Evolutionary conservation across 2,113 vertebrate genomes (phyloP), one percentile per base, ranked within the genome.

Genomic region (Periophthalmodon schlosseri): DNA sequence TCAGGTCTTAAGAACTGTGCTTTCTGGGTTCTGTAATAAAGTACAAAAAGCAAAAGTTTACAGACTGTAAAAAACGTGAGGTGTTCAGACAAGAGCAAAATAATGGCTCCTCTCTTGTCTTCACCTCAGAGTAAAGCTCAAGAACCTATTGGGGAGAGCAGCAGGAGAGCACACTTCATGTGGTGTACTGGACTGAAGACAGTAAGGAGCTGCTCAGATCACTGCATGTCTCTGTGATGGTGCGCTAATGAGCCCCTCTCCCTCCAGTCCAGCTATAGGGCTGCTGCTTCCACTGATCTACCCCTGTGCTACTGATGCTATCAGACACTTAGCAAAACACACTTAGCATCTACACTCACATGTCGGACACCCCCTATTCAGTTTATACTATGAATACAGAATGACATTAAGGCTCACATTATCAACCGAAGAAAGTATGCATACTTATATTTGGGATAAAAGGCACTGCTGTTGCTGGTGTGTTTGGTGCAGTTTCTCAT

Each of bases 171-270:
- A 60, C 23, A 56, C 52, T 21, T 56, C 52, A 56, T 56, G n/a
- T 56, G 24, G 24, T 28, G 23, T 28, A 28, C 57, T 60, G 23
- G 57, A 78, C 34, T 39, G 46, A 78, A 54, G 67, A 16, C 58
- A 56, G 9, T 63, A 79, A 78, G 69, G 11, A 44, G 24, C 57
- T 50, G 64, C 46, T 46, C 73, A 67, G 75, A 8, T 72, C 47
- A 8, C 69, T 39, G 60, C 34, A 66, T 34, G 70, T 83, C 69
- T 72, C 73, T 74, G 52, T 85, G 80, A 88, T 80, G 82, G 69
- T 65, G 11, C 33, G 70, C 49, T 84, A 87, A 89, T 82, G 81
- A 87, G 75, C 65, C 76, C 66, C 70, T 72, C 15, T 39, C 28
- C 78, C 75, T 60, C 13, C 28, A 18, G 80, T 15, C 39, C 72